Conservation (phyloP, 1,140 invertebrate species). For the Amyelois transitella region DNA sequence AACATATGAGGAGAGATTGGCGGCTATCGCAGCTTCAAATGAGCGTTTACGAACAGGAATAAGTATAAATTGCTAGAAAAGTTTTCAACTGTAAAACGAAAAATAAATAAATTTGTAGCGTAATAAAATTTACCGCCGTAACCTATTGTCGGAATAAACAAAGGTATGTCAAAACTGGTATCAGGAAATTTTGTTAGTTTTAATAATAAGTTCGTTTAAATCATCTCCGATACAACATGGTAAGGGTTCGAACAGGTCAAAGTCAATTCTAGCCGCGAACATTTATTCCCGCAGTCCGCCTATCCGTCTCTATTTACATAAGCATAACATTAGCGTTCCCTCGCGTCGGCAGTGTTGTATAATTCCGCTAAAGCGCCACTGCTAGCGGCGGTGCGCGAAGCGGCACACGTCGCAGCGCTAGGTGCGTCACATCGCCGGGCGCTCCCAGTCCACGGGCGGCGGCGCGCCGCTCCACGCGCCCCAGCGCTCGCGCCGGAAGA, state of each 20-base stretch:
- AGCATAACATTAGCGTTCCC: constrained; percentile 17
- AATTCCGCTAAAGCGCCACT: constrained; percentile 10
- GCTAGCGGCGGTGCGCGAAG: constrained; percentile 19
- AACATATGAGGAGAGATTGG: constrained; percentile 27
- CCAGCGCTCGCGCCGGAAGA: constrained; percentile 81
- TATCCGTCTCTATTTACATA: constrained; percentile 23
- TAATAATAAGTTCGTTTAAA: too few relatives aligned
- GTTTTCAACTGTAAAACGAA: too few relatives aligned
- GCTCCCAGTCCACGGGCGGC: constrained; percentile 77
- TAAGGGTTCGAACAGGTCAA: neutral
- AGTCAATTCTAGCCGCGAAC: neutral
- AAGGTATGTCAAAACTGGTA: too few relatives aligned
- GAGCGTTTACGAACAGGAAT: neutral
- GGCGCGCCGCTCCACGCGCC: constrained; percentile 68
- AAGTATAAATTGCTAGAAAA: neutral
- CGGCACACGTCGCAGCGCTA: constrained; percentile 37
- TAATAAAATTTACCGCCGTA: too few relatives aligned
- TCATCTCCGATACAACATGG: too few relatives aligned
- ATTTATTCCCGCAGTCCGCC: neutral
- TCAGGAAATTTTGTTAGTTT: too few relatives aligned
- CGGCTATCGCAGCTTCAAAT: neutral
- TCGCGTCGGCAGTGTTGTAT: constrained; percentile 13
- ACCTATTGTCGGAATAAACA: too few relatives aligned
- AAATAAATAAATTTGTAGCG: too few relatives aligned
- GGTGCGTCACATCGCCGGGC: constrained; percentile 67